phyloP scores from a whole-genome alignment of 2,888 invertebrate species.

The Mythimna loreyi region DNA sequence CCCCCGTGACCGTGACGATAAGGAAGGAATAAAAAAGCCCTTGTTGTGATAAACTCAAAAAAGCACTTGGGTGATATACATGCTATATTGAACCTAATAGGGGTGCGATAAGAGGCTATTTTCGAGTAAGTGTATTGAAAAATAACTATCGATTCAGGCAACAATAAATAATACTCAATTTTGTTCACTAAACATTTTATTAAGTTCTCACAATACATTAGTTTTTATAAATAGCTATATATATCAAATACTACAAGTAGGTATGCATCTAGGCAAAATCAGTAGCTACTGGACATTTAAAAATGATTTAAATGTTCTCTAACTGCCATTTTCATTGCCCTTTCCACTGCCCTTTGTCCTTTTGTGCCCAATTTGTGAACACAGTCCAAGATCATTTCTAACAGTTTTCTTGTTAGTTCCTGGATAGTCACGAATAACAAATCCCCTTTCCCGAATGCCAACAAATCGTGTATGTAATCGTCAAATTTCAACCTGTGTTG shows the following conservation, averaged over 20 bases:
- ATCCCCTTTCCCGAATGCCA: constrained; percentile 59
- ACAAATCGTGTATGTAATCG: constrained; percentile 72
- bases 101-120: no score
- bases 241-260: neutral
- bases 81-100: no score
- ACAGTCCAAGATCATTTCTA: constrained; percentile 63
- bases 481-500: constrained; percentile 70
- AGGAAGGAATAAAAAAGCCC: no score
- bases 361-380: constrained; percentile 52
- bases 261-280: neutral
- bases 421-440: constrained; percentile 50
- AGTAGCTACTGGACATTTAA: neutral
- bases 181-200: constrained; percentile 21
- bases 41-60: no score
- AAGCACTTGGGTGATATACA: no score
- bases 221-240: neutral
- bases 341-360: constrained; percentile 62
- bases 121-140: no score
- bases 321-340: constrained; percentile 68
- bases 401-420: constrained; percentile 61
- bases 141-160: no score
- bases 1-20: no score
- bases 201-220: neutral
- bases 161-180: constrained; percentile 4
- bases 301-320: constrained; percentile 66